Evolutionary conservation across 1,140 invertebrate genomes (phyloP).

Genomic region (Neodiprion fabricii): DNA sequence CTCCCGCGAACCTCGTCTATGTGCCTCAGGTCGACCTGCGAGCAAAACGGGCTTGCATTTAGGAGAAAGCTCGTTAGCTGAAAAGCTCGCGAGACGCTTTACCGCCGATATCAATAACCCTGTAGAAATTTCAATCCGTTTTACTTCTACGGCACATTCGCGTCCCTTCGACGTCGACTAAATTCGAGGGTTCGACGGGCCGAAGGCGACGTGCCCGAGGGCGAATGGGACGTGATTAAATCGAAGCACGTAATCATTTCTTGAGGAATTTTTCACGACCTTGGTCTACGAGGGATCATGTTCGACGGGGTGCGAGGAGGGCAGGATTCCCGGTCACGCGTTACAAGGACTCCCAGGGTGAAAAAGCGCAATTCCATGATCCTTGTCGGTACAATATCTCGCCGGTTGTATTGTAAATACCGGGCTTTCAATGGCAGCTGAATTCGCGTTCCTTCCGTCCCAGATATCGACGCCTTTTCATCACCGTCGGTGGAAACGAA

Average conservation of each 20-base stretch:
- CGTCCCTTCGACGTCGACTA: constrained; percentile 4
- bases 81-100: constrained; percentile 31
- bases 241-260: constrained; percentile 5
- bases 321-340: neutral
- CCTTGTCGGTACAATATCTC: too few relatives aligned
- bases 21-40: constrained; percentile 87
- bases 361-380: neutral
- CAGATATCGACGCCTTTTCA: too few relatives aligned
- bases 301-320: neutral
- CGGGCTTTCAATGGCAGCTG: too few relatives aligned
- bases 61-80: constrained; percentile 18
- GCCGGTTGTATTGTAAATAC: too few relatives aligned
- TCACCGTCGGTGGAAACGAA: too few relatives aligned
- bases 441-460: too few relatives aligned
- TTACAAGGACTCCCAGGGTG: neutral
- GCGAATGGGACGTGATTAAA: neutral
- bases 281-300: neutral
- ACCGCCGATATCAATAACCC: too few relatives aligned
- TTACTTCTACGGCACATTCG: constrained; percentile 17
- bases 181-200: neutral
- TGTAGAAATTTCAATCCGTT: too few relatives aligned
- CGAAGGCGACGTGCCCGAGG: neutral
- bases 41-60: neutral
- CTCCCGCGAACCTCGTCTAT: constrained; percentile 84
- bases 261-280: neutral